Percentiles rank a stretch among this genome's conserved stretches.
Conservation (phyloP, 2,797 vertebrate species). For the Myotis vivesi region DNA sequence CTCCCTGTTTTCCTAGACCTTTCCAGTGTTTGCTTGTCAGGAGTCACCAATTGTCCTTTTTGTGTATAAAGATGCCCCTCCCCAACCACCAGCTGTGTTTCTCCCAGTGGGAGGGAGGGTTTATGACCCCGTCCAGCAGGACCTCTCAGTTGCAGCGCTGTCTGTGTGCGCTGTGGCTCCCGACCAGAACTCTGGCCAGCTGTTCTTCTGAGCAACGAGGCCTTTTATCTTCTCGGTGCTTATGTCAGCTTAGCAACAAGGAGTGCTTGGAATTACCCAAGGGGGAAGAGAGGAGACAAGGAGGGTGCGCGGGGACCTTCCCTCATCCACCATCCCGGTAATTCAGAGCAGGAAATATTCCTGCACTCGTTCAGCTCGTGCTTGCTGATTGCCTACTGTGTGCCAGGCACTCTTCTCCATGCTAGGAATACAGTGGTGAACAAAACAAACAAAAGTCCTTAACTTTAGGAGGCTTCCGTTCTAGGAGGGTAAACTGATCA, state of each 20-base stretch:
- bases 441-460: background rate
- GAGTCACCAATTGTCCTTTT: background rate
- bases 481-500: background rate
- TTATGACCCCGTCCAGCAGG: background rate
- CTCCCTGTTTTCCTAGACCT: background rate
- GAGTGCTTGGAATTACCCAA: background rate
- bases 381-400: background rate
- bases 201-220: constrained; percentile 27
- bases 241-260: background rate
- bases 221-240: constrained; percentile 29
- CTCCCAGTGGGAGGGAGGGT: background rate
- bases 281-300: background rate
- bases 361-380: background rate
- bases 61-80: background rate
- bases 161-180: background rate
- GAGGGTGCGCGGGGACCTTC: background rate
- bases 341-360: background rate
- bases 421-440: background rate
- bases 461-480: background rate
- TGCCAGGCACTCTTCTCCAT: background rate
- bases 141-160: background rate
- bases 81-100: background rate
- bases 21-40: constrained; percentile 13
- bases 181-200: background rate
- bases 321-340: background rate